A percentile compares a stretch with the other conserved stretches of the same genome.
These are phyloP conservation scores for Clivina fossor DNA, from an alignment of 2,888 invertebrate genomes.

Conservation along the genomic window DNA sequence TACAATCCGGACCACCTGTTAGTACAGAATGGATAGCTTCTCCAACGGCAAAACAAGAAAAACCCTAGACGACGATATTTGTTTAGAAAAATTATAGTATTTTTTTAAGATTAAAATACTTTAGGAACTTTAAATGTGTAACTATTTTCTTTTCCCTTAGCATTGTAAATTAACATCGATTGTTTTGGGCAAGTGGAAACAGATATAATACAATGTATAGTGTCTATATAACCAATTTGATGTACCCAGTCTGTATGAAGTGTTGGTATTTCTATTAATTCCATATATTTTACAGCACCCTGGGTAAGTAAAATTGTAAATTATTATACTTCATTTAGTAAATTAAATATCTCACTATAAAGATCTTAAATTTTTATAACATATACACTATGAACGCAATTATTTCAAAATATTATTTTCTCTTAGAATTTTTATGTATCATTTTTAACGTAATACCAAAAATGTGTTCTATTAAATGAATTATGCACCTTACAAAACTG, in stretches of 20 bases:
- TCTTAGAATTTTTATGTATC: background rate
- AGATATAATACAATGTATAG: conserved; percentile 68
- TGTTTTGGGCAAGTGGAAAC: conserved; percentile 52
- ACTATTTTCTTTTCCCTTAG: conserved; percentile 58
- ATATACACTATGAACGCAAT: too few relatives aligned
- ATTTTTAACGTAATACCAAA: conserved; percentile 1
- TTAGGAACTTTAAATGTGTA: conserved; percentile 62
- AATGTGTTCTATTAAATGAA: conserved; percentile 54
- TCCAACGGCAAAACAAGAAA: conserved; percentile 64
- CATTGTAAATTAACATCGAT: conserved; percentile 65
- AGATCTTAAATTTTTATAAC: background rate
- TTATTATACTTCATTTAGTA: too few relatives aligned
- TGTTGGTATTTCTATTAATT: conserved; percentile 58
- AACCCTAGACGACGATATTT: conserved; percentile 54
- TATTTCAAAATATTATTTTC: background rate
- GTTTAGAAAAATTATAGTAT: background rate
- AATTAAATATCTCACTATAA: background rate
- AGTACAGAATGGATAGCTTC: conserved; percentile 62
- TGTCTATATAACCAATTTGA: conserved; percentile 68
- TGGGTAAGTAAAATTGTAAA: too few relatives aligned
- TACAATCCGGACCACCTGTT: conserved; percentile 76
- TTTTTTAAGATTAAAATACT: conserved; percentile 43
- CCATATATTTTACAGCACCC: conserved; percentile 56
- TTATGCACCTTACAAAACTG: conserved; percentile 3
- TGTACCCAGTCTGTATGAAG: conserved; percentile 70